phyloP scores from a whole-genome alignment of 2,113 vertebrate genomes.

The Chloebia gouldiae region DNA sequence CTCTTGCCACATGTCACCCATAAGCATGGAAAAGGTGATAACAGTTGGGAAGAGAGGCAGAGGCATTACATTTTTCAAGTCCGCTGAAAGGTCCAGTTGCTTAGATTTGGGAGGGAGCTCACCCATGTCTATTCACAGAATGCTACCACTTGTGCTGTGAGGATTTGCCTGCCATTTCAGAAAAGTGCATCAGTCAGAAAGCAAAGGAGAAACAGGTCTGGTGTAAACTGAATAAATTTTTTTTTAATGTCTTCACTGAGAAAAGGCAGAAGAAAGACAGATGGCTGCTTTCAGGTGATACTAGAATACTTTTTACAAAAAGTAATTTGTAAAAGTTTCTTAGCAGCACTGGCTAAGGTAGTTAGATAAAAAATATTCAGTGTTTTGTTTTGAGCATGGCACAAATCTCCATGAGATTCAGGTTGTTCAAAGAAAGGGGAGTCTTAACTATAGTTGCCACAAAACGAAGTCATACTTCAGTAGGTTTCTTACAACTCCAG shows the following conservation, averaged over 20 bases:
- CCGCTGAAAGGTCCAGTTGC: not conserved
- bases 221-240: not conserved
- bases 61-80: constrained; percentile 2
- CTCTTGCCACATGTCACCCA: not conserved
- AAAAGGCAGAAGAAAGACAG: not conserved
- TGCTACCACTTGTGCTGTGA: not conserved
- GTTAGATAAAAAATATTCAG: not conserved
- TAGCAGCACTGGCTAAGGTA: not conserved
- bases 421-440: not conserved
- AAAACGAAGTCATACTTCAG: not conserved
- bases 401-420: not conserved
- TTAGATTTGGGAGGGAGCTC: not conserved
- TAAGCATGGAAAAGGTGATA: not conserved
- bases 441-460: not conserved
- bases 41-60: not conserved
- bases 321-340: not conserved
- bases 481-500: not conserved
- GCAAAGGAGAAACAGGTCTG: not conserved
- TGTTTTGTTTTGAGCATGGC: not conserved
- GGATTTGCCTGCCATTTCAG: not conserved
- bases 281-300: not conserved
- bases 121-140: not conserved
- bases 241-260: not conserved
- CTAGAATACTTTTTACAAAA: not conserved
- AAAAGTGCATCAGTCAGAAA: not conserved